A percentile compares a stretch with the other conserved stretches of the same genome.
Conservation (phyloP, 2,888 invertebrate genomes). For the Microctonus brassicae region DNA sequence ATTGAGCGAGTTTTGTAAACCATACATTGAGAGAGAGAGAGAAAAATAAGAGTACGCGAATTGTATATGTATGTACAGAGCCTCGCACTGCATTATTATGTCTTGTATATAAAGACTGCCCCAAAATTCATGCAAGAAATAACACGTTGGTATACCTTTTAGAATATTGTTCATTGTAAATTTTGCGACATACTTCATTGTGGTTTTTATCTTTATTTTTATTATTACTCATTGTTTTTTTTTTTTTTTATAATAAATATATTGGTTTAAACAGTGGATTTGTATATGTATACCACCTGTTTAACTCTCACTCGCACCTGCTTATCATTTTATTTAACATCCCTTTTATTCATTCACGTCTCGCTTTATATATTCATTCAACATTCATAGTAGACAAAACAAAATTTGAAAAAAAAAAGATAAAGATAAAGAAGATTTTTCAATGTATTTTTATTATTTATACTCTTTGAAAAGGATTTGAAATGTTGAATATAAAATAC, state of each 20-base stretch:
- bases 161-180: not conserved
- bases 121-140: too few species aligned
- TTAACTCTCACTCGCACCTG: not conserved
- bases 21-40: slow-evolving; percentile 41
- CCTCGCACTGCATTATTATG: too few species aligned
- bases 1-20: slow-evolving; percentile 69
- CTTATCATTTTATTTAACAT: not conserved
- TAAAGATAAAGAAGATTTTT: slow-evolving; percentile 6
- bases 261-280: slow-evolving; percentile 35
- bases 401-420: slow-evolving; percentile 24
- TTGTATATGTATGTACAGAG: too few species aligned
- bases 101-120: too few species aligned
- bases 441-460: not conserved
- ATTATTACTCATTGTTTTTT: slow-evolving; percentile 33
- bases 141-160: not conserved
- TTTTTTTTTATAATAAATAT: too few species aligned
- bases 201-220: slow-evolving; percentile 28
- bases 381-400: slow-evolving; percentile 25
- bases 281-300: not conserved
- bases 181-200: not conserved
- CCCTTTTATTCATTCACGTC: slow-evolving; percentile 23
- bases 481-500: not conserved
- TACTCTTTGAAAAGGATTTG: slow-evolving; percentile 21
- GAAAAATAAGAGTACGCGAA: slow-evolving; percentile 30
- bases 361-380: slow-evolving; percentile 39